Percentiles rank a stretch among this genome's conserved stretches.
Evolutionary conservation across 2,113 vertebrate species (phyloP).

Genomic region (Platysteira castanea): DNA sequence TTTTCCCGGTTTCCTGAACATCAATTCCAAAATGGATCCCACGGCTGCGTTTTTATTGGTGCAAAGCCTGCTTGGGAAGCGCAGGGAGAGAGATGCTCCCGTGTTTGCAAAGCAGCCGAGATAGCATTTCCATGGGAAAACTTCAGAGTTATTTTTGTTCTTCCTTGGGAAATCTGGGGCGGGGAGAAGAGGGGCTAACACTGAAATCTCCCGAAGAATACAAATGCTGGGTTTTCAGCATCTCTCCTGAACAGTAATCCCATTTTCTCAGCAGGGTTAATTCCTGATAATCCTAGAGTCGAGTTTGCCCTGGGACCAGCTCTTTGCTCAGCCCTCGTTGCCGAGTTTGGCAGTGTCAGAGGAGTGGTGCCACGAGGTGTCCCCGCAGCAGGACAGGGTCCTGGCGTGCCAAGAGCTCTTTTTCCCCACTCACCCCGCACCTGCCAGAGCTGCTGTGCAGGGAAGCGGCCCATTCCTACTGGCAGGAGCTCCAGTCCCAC

Average conservation of each 20-base stretch:
- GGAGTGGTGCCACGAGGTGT: accelerated
- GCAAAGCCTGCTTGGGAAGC: background rate
- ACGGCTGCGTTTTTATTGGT: background rate
- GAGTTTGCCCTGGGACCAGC: background rate
- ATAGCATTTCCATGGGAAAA: background rate
- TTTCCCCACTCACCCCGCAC: background rate
- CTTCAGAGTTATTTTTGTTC: background rate
- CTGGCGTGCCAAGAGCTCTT: background rate
- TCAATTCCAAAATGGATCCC: background rate
- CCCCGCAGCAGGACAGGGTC: background rate
- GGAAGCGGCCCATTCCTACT: background rate
- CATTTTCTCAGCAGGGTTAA: background rate
- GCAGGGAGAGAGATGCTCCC: background rate
- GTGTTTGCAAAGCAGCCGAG: background rate
- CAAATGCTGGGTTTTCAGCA: background rate
- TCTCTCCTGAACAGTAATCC: background rate
- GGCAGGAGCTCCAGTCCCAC: background rate
- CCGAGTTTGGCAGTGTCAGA: background rate
- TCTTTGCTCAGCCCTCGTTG: background rate
- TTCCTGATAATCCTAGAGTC: background rate
- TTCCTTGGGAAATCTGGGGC: background rate
- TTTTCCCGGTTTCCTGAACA: background rate
- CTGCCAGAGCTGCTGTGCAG: accelerated
- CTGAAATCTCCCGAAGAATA: background rate
- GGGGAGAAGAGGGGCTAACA: background rate